These are phyloP conservation scores for Cryptocephalus primarius DNA, from an alignment of 2,888 invertebrate genomes.

Conservation along the genomic window DNA sequence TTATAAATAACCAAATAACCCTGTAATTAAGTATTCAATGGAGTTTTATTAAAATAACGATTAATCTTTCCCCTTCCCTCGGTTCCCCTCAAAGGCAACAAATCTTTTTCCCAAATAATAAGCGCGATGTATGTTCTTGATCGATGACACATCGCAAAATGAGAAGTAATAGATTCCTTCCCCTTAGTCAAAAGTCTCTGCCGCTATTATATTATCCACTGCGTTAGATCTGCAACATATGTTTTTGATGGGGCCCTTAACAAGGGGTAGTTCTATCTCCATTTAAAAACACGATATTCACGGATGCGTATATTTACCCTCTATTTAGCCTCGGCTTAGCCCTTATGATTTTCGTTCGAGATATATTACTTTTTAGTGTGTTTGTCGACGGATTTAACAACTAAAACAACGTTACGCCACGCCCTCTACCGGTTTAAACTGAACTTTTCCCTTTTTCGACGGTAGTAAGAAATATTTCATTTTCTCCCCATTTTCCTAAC, in stretches of 20 bases:
- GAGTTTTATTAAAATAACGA: no score
- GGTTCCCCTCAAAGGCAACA: neutral
- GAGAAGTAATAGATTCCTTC: constrained; percentile 22
- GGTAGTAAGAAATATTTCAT: no score
- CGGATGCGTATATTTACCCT: constrained; percentile 13
- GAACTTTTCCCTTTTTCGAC: no score
- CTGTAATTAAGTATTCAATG: no score
- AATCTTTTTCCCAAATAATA: neutral
- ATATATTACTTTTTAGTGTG: constrained; percentile 15
- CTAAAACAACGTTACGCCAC: no score
- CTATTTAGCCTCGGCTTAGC: constrained; percentile 5
- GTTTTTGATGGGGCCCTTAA: constrained; percentile 36
- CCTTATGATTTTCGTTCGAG: constrained; percentile 14
- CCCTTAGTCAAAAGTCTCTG: constrained; percentile 20
- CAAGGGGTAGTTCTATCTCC: constrained; percentile 28
- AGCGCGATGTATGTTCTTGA: constrained; percentile 10
- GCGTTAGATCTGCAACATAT: constrained; percentile 37
- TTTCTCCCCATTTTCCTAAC: no score
- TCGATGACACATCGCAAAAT: constrained; percentile 19
- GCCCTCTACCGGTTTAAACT: no score
- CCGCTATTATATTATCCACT: constrained; percentile 30
- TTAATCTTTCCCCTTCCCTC: neutral
- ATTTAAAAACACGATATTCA: constrained; percentile 18
- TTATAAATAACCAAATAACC: no score
- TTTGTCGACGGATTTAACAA: no score